Percentiles rank a stretch among this genome's conserved stretches.
Evolutionary conservation across 1,140 invertebrate genomes (phyloP).

Genomic region (Marisa cornuarietis): DNA sequence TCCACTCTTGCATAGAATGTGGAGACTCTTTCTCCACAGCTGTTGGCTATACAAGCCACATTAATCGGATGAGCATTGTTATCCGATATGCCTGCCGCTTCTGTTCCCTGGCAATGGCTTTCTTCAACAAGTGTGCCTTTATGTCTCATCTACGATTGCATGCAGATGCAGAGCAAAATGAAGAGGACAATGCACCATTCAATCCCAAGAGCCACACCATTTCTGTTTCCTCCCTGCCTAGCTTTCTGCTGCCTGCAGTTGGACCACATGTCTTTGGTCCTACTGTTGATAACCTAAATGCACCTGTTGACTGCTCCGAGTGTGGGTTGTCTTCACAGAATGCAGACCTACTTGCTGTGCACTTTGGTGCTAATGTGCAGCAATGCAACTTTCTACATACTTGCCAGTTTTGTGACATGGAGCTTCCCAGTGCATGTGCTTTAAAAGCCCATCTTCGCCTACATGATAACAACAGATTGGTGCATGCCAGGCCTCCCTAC

Average conservation of each 20-base stretch:
- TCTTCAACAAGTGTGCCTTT: constrained; percentile 32
- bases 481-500: not conserved
- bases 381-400: constrained; percentile 10
- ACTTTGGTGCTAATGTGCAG: constrained; percentile 19
- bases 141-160: constrained; percentile 25
- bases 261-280: constrained; percentile 3
- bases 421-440: constrained; percentile 19
- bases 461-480: constrained; percentile 1
- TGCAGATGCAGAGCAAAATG: not conserved
- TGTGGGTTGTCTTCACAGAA: not conserved
- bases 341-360: not conserved
- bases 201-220: constrained; percentile 26
- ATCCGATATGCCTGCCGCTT: constrained; percentile 22
- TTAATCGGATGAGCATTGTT: constrained; percentile 23
- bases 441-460: constrained; percentile 25
- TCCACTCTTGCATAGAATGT: constrained; percentile 20
- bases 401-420: constrained; percentile 21
- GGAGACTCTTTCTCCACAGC: constrained; percentile 5
- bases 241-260: not conserved
- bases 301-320: not conserved
- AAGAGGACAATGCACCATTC: not conserved
- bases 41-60: constrained; percentile 7
- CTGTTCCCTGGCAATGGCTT: constrained; percentile 13
- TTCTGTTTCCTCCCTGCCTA: constrained; percentile 9
- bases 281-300: not conserved